Conservation (phyloP, 23 tunicate species). For the Trididemnum nubilum region DNA sequence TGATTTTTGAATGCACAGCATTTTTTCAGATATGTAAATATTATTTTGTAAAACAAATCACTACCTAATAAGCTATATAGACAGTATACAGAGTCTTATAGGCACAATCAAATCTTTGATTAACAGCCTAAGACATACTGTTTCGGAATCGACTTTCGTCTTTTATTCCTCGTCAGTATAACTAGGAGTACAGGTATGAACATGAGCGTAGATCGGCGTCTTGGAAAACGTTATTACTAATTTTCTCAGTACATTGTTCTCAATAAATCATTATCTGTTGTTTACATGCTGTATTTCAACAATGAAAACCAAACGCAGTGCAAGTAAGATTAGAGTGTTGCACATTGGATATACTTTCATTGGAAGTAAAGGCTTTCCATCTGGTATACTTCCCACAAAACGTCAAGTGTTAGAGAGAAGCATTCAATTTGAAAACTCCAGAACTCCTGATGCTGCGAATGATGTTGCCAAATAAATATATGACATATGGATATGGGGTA, state of each 20-base stretch:
- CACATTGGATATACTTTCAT: slow-evolving; percentile 22
- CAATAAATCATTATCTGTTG: too few species aligned
- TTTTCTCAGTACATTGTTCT: too few species aligned
- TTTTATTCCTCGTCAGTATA: too few species aligned
- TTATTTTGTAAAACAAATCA: too few species aligned
- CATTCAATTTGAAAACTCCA: background rate
- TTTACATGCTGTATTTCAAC: background rate
- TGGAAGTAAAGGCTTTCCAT: slow-evolving; percentile 6
- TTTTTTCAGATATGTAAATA: background rate
- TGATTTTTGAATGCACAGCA: background rate
- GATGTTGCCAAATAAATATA: slow-evolving; percentile 22
- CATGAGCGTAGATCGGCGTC: too few species aligned
- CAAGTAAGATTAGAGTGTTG: slow-evolving; percentile 4
- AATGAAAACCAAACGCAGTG: slow-evolving; percentile 7
- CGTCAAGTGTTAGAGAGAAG: slow-evolving; percentile 31
- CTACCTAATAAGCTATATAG: too few species aligned
- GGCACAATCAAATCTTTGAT: too few species aligned
- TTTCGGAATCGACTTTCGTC: too few species aligned
- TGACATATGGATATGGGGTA: slow-evolving; percentile 20
- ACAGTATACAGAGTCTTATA: too few species aligned
- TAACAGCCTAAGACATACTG: too few species aligned
- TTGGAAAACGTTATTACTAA: too few species aligned
- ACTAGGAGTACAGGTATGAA: too few species aligned
- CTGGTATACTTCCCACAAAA: slow-evolving; percentile 35
- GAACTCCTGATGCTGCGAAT: slow-evolving; percentile 5